phyloP scores from a whole-genome alignment of 2,888 invertebrate genomes.

The Drosophila acutilabella region DNA sequence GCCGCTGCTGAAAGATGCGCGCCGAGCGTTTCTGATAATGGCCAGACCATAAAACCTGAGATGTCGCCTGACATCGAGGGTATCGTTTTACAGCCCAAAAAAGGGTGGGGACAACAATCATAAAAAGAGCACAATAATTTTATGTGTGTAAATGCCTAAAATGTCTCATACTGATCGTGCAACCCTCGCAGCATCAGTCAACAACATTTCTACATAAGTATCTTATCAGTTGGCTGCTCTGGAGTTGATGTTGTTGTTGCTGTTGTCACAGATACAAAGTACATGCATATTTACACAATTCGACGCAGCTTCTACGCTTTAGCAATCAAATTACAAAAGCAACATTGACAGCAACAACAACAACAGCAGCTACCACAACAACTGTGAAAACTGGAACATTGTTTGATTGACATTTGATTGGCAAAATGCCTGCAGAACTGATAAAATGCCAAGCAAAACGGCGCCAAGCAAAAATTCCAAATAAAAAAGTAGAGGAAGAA shows the following conservation, averaged over 20 bases:
- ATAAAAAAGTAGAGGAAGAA: constrained; percentile 34
- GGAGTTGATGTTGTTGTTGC: constrained; percentile 28
- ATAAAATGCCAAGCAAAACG: constrained; percentile 55
- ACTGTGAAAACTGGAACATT: constrained; percentile 58
- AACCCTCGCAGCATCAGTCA: constrained; percentile 54
- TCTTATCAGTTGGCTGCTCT: constrained; percentile 57
- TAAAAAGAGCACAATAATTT: constrained; percentile 69
- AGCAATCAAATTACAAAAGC: constrained; percentile 77
- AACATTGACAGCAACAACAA: constrained; percentile 38
- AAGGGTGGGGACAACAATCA: constrained; percentile 59
- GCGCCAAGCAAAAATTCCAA: constrained; percentile 42
- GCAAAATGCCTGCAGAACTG: constrained; percentile 59
- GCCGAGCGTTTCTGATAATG: constrained; percentile 65
- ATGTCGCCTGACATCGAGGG: constrained; percentile 34
- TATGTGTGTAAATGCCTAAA: constrained; percentile 38
- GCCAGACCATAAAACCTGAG: constrained; percentile 65
- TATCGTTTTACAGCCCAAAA: constrained; percentile 25
- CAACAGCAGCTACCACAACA: constrained; percentile 31
- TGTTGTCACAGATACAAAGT: constrained; percentile 67
- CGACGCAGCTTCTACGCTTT: constrained; percentile 77
- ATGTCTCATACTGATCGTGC: constrained; percentile 2
- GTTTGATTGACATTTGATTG: constrained; percentile 78
- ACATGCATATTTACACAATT: constrained; percentile 79
- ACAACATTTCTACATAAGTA: constrained; percentile 48
- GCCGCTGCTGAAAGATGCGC: constrained; percentile 44